Evolutionary conservation across 2,113 vertebrate genomes (phyloP).

Genomic region (Panthera uncia): DNA sequence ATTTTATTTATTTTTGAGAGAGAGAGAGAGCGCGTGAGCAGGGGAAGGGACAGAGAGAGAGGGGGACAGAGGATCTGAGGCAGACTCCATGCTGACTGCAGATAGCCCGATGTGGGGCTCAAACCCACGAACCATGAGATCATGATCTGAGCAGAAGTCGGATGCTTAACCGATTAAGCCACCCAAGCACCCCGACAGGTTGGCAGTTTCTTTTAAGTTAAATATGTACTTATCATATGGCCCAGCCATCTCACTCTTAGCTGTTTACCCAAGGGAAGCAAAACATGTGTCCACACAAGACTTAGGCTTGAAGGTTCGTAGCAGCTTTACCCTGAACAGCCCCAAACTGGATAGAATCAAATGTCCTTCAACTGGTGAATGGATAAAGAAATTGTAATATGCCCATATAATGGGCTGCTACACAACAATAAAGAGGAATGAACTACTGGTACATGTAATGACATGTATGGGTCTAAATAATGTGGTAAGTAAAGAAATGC

Average conservation of each 20-base stretch:
- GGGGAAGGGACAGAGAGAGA: too few relatives aligned
- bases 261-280: slow-evolving; percentile 33
- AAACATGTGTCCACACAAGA: background rate
- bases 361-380: background rate
- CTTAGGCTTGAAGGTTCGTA: background rate
- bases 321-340: background rate
- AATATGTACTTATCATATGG: background rate
- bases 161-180: too few relatives aligned
- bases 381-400: background rate
- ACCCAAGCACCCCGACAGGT: background rate
- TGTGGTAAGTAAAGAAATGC: background rate
- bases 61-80: too few relatives aligned
- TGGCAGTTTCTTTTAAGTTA: background rate
- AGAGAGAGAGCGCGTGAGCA: too few relatives aligned
- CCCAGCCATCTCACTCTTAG: background rate
- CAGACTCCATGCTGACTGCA: too few relatives aligned
- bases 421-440: background rate
- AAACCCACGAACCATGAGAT: too few relatives aligned
- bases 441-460: background rate
- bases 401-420: background rate
- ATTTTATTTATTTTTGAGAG: too few relatives aligned
- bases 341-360: background rate
- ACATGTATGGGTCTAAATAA: background rate
- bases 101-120: too few relatives aligned
- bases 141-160: too few relatives aligned